Base-by-base conservation (phyloP, 2,113 vertebrate species). In the Panthera tigris region DNA sequence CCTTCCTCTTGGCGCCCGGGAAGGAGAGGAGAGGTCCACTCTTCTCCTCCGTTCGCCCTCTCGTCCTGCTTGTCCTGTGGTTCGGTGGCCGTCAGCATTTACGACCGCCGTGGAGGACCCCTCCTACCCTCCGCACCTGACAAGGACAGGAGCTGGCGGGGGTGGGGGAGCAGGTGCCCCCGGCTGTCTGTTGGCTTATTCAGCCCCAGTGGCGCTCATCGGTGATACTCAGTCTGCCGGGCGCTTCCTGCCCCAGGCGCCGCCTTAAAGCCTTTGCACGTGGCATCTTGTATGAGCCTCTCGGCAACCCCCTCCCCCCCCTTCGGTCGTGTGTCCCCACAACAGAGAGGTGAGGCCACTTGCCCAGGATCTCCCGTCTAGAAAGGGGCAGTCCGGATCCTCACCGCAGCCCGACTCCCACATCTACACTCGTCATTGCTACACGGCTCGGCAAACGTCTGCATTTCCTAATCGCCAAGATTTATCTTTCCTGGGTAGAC, bases 231-330 rank as follows among this genome's bases (percentile, higher is more conserved):
- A 12, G 5, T 31, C 61, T 63, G 45, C 80, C 33, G 19, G 15
- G 52, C 41, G 14, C 74, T 52, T 6, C 52, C 23, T 3, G 25
- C 19, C 45, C 14, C 36, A 15, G 57, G 39, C 8, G 1, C 48
- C 0, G 8, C 23, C 29, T 19, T n/a, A 11, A 16, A 45, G 39
- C 41, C 29, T n/a, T 33, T 4, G 27, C 13, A 0, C 3, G 1
- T 6, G 4, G 27, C n/a, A 4, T 19, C 29, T 80, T 10, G 19
- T 39, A 27, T 1, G 27, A 74, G 36, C 23, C 25, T 41, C 19
- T 18, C 7, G 1, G 1, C 3, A 4, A 39, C 39, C 39, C 39
- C 39, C 4, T 3, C 2, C 23, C 80, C 18, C 4, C 7, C n/a
- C 39, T 63, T 25, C 65, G 33, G 82, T 19, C 15, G 16, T 11